Percentiles rank a stretch among this genome's conserved stretches.
These are phyloP conservation scores for Mya arenaria DNA, from an alignment of 1,140 invertebrate species.

Conservation along the genomic window DNA sequence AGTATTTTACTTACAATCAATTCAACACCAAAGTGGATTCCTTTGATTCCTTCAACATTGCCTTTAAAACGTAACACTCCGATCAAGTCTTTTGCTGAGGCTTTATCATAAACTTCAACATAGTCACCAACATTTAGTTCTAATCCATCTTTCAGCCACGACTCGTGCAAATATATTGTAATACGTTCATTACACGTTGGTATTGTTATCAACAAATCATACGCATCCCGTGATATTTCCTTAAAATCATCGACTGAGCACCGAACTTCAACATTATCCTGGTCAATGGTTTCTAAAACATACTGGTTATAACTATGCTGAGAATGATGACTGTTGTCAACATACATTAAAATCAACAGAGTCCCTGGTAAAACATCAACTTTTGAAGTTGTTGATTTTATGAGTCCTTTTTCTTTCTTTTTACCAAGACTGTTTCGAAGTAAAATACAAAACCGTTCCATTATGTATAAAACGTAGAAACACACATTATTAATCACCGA, in stretches of 20 bases:
- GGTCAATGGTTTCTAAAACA: slow-evolving; percentile 68
- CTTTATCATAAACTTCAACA: slow-evolving; percentile 72
- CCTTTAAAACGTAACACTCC: slow-evolving; percentile 73
- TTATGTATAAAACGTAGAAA: too few relatives aligned
- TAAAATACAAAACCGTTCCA: slow-evolving; percentile 65
- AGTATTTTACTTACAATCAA: slow-evolving; percentile 63
- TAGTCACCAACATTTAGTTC: slow-evolving; percentile 64
- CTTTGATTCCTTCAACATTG: slow-evolving; percentile 64
- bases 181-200: slow-evolving; percentile 72
- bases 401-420: slow-evolving; percentile 68
- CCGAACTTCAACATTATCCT: slow-evolving; percentile 66
- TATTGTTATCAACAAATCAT: slow-evolving; percentile 69
- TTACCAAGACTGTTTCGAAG: slow-evolving; percentile 66
- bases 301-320: slow-evolving; percentile 32
- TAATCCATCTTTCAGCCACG: slow-evolving; percentile 71
- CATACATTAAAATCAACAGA: slow-evolving; percentile 58
- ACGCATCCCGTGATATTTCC: slow-evolving; percentile 50
- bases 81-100: slow-evolving; percentile 62
- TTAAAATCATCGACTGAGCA: slow-evolving; percentile 61
- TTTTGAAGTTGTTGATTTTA: slow-evolving; percentile 58
- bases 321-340: slow-evolving; percentile 26
- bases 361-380: slow-evolving; percentile 72
- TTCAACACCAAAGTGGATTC: slow-evolving; percentile 75
- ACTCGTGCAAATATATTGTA: slow-evolving; percentile 69
- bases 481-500: too few relatives aligned